phyloP scores from a whole-genome alignment of 2,888 invertebrate genomes.

The Abscondita cerata region DNA sequence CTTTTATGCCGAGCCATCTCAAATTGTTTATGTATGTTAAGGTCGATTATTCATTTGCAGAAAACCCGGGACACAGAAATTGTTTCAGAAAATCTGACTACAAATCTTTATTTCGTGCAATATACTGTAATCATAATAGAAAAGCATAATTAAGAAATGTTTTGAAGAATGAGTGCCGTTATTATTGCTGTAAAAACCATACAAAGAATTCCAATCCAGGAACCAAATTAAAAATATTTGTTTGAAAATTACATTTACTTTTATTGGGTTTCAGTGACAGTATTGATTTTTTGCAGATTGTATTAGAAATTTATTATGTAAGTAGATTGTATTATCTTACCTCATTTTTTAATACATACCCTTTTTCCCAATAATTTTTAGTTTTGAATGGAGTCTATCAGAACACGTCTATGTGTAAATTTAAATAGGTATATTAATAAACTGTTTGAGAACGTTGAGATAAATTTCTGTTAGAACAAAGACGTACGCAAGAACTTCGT shows the following conservation, averaged over 20 bases:
- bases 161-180: neutral
- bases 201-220: neutral
- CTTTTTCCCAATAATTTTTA: neutral
- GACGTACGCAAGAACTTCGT: too few relatives aligned
- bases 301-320: neutral
- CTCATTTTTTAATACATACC: neutral
- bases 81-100: too few relatives aligned
- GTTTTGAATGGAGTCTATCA: too few relatives aligned
- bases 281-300: neutral
- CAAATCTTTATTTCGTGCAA: too few relatives aligned
- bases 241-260: conserved; percentile 2
- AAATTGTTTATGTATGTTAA: neutral
- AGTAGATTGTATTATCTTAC: neutral
- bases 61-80: too few relatives aligned
- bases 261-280: conserved; percentile 3
- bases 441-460: too few relatives aligned
- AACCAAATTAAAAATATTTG: neutral
- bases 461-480: too few relatives aligned
- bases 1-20: neutral
- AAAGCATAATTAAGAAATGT: too few relatives aligned
- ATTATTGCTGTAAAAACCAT: neutral
- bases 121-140: too few relatives aligned
- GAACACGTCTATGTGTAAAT: too few relatives aligned
- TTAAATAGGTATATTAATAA: too few relatives aligned
- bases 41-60: too few relatives aligned